These are phyloP conservation scores for Lochmaea capreae DNA, from an alignment of 2,888 invertebrate genomes.

Conservation along the genomic window DNA sequence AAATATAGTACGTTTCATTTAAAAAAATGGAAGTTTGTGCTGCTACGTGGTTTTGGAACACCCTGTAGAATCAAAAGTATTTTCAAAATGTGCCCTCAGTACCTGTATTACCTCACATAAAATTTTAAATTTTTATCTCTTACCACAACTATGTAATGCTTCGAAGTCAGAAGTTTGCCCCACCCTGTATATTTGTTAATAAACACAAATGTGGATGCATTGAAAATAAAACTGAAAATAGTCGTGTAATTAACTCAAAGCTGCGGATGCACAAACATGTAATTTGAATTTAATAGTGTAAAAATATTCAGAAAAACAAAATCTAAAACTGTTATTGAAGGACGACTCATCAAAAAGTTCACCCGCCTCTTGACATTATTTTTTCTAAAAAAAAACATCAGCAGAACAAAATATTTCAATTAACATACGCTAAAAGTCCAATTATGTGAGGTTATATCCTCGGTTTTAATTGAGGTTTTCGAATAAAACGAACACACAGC, in stretches of 20 bases:
- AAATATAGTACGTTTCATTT: too few species aligned
- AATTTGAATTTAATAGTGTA: neutral
- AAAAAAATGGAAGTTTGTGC: too few species aligned
- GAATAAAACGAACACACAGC: conserved; percentile 34
- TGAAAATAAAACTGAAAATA: neutral
- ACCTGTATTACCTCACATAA: too few species aligned
- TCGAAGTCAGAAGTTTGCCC: too few species aligned
- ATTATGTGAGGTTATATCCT: conserved; percentile 30
- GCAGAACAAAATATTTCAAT: conserved; percentile 28
- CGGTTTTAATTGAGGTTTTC: conserved; percentile 39
- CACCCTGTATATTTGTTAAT: neutral
- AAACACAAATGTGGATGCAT: neutral
- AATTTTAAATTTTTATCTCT: too few species aligned
- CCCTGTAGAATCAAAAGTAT: too few species aligned
- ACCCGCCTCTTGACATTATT: neutral
- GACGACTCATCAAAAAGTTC: neutral
- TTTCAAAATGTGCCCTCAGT: too few species aligned
- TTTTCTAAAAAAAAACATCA: neutral
- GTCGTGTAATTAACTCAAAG: neutral
- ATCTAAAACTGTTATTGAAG: neutral
- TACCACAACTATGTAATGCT: too few species aligned
- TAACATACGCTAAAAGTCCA: conserved; percentile 32
- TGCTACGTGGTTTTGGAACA: too few species aligned
- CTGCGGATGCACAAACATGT: neutral
- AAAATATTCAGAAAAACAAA: neutral